phyloP scores from a whole-genome alignment of 2,888 invertebrate genomes.

The Amiota communis region DNA sequence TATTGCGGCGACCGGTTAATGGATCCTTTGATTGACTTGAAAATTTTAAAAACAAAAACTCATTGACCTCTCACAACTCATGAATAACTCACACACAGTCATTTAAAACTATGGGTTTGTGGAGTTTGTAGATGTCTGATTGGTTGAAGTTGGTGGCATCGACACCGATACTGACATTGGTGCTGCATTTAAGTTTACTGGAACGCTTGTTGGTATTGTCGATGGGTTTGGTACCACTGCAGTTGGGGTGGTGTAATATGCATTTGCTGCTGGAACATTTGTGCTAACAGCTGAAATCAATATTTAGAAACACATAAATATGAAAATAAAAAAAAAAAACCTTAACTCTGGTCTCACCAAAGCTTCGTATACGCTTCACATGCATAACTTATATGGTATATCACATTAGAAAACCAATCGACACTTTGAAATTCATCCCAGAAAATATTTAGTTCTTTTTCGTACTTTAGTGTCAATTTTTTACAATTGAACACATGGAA shows the following conservation, averaged over 20 bases:
- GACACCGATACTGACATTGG: conserved; percentile 31
- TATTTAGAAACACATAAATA: neutral
- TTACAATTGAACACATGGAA: too few relatives aligned
- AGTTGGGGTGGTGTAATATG: conserved; percentile 55
- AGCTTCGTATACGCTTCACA: too few relatives aligned
- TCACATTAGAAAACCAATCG: too few relatives aligned
- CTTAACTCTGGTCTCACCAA: too few relatives aligned
- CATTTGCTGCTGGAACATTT: conserved; percentile 57
- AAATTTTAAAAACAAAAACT: conserved; percentile 12
- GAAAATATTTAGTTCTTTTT: too few relatives aligned
- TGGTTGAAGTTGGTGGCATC: conserved; percentile 39
- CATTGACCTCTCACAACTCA: neutral
- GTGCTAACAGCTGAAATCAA: conserved; percentile 54
- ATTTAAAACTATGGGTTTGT: conserved; percentile 52
- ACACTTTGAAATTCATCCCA: too few relatives aligned
- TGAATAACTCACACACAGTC: neutral
- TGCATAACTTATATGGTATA: too few relatives aligned
- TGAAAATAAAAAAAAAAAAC: too few relatives aligned
- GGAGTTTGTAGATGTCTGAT: conserved; percentile 51
- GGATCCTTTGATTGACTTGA: neutral
- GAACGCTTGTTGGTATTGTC: conserved; percentile 39
- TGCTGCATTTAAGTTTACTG: conserved; percentile 41
- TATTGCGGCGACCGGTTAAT: neutral
- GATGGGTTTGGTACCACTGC: conserved; percentile 54
- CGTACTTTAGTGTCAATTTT: too few relatives aligned